phyloP scores from a whole-genome alignment of 2,888 invertebrate genomes.

The Spatulosminthurus flaviceps region DNA sequence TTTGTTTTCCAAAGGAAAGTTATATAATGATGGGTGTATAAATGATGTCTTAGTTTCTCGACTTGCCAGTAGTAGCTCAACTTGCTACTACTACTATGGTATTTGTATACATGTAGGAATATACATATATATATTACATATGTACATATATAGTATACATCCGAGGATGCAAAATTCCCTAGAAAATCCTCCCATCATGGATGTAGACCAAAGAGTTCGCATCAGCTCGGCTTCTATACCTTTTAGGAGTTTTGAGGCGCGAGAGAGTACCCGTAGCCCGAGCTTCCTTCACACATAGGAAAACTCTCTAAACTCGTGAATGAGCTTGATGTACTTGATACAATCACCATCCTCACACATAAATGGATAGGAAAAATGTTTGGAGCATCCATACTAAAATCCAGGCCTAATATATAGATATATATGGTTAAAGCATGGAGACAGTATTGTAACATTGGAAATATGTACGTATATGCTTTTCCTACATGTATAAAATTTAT shows the following conservation, averaged over 20 bases:
- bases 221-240: too few relatives aligned
- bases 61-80: too few relatives aligned
- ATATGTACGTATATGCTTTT: too few relatives aligned
- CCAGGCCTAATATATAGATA: background rate
- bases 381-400: background rate
- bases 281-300: too few relatives aligned
- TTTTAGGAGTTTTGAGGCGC: too few relatives aligned
- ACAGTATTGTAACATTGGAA: too few relatives aligned
- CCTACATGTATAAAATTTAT: too few relatives aligned
- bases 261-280: too few relatives aligned
- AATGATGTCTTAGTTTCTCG: constrained; percentile 30
- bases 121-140: too few relatives aligned
- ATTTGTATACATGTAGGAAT: too few relatives aligned
- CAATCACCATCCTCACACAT: background rate
- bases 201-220: too few relatives aligned
- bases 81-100: too few relatives aligned
- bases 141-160: background rate
- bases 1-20: background rate
- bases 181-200: background rate
- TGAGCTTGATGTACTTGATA: background rate
- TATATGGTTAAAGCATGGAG: background rate
- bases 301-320: background rate
- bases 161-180: constrained; percentile 5
- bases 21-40: background rate
- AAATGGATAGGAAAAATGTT: background rate